Evolutionary conservation across 2,888 invertebrate genomes (phyloP).

Genomic region (Torymus auratus): DNA sequence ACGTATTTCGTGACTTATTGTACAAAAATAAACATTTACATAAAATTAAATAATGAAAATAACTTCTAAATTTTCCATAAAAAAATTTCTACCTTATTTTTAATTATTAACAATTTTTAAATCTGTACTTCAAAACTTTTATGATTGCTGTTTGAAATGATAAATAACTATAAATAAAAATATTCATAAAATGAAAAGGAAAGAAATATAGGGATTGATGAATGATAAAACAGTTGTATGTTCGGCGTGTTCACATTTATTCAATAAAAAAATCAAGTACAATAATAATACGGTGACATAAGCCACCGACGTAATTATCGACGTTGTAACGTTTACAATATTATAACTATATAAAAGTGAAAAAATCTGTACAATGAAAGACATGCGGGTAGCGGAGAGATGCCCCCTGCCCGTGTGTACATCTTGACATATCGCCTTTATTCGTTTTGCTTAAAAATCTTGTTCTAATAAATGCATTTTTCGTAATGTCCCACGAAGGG

Average conservation of each 20-base stretch:
- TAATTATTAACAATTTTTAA: too few species aligned
- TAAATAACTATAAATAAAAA: too few species aligned
- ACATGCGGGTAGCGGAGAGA: slow-evolving; percentile 77
- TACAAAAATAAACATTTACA: too few species aligned
- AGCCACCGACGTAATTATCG: slow-evolving; percentile 69
- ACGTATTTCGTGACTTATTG: too few species aligned
- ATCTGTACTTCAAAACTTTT: too few species aligned
- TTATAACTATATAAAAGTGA: slow-evolving; percentile 76
- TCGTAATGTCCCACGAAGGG: slow-evolving; percentile 48
- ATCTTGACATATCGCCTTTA: slow-evolving; percentile 64
- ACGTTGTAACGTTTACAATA: slow-evolving; percentile 70
- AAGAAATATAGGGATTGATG: slow-evolving; percentile 1
- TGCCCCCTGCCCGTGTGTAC: slow-evolving; percentile 74
- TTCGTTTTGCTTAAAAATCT: slow-evolving; percentile 57
- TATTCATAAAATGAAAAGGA: too few species aligned
- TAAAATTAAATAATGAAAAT: too few species aligned
- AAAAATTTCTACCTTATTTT: too few species aligned
- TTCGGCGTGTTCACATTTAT: slow-evolving; percentile 76
- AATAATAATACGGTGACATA: slow-evolving; percentile 73
- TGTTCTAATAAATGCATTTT: slow-evolving; percentile 61
- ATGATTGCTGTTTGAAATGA: too few species aligned
- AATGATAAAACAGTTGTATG: slow-evolving; percentile 44
- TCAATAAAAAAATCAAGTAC: slow-evolving; percentile 75
- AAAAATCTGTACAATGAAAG: slow-evolving; percentile 77
- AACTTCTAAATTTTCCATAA: too few species aligned